Percentiles rank a stretch among this genome's conserved stretches.
These are phyloP conservation scores for Petrophora chlorosata DNA, from an alignment of 2,888 invertebrate genomes.

Conservation along the genomic window DNA sequence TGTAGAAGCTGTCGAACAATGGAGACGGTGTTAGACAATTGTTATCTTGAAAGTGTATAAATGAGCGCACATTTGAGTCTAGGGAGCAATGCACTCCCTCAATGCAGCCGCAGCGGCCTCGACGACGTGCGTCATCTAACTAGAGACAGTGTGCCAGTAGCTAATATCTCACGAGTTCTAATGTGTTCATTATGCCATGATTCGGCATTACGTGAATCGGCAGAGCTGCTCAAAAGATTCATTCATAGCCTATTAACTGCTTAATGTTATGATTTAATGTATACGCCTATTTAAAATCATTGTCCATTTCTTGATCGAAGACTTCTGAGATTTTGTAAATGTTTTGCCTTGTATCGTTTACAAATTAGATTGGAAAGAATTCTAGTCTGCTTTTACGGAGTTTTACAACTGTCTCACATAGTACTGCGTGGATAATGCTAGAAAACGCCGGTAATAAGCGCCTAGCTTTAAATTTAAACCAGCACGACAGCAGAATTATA, in stretches of 20 bases:
- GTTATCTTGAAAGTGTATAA: slow-evolving; percentile 59
- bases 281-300: no score
- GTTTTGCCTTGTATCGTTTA: no score
- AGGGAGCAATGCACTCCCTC: slow-evolving; percentile 63
- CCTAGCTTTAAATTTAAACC: slow-evolving; percentile 13
- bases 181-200: no score
- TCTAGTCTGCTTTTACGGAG: no score
- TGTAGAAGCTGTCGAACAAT: slow-evolving; percentile 21
- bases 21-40: slow-evolving; percentile 39
- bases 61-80: slow-evolving; percentile 57
- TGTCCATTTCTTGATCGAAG: no score
- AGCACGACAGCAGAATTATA: slow-evolving; percentile 21
- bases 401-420: neutral
- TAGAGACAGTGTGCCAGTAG: slow-evolving; percentile 2
- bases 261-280: no score
- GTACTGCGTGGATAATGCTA: neutral
- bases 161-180: no score
- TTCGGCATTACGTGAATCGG: no score
- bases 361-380: no score
- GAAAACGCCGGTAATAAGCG: slow-evolving; percentile 24
- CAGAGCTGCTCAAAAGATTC: no score
- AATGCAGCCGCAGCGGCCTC: slow-evolving; percentile 50
- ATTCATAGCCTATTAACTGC: no score
- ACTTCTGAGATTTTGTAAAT: no score
- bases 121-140: slow-evolving; percentile 52